Evolutionary conservation across 1,140 invertebrate species (phyloP).

Genomic region (Thereuonema tuberculata): DNA sequence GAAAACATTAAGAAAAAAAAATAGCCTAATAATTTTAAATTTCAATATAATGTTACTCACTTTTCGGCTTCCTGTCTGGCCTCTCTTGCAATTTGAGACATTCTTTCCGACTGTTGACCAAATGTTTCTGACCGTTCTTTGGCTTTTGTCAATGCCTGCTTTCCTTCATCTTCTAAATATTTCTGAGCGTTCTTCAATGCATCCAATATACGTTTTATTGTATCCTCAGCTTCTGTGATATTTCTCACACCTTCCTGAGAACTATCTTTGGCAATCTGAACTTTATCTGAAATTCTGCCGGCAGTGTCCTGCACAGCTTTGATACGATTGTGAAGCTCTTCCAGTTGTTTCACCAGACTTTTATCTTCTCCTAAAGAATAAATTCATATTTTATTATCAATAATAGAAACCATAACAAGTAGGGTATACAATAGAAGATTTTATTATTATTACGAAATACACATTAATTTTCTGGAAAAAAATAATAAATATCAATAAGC

Average conservation of each 20-base stretch:
- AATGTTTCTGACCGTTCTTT: conserved; percentile 66
- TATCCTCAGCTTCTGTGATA: conserved; percentile 55
- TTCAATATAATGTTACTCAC: too few relatives aligned
- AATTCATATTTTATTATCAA: too few relatives aligned
- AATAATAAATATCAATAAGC: too few relatives aligned
- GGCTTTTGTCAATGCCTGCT: conserved; percentile 58
- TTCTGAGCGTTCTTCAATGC: conserved; percentile 54
- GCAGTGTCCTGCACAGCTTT: conserved; percentile 42
- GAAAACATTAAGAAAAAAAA: too few relatives aligned
- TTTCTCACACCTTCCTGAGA: conserved; percentile 47
- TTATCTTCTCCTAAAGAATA: conserved; percentile 33
- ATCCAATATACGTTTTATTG: conserved; percentile 53
- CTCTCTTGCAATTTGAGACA: conserved; percentile 80
- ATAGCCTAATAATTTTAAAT: too few relatives aligned
- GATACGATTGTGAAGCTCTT: conserved; percentile 48
- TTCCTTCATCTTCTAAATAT: conserved; percentile 64
- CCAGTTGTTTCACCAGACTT: conserved; percentile 47
- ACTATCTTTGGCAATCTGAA: conserved; percentile 43
- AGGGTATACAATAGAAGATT: too few relatives aligned
- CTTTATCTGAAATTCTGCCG: conserved; percentile 31
- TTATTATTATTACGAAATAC: too few relatives aligned
- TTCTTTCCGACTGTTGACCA: conserved; percentile 79
- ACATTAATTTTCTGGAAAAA: too few relatives aligned
- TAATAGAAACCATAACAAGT: too few relatives aligned
- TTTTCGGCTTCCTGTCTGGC: conserved; percentile 62